phyloP scores from a whole-genome alignment of 2,888 invertebrate genomes.

The Rutpela maculata region DNA sequence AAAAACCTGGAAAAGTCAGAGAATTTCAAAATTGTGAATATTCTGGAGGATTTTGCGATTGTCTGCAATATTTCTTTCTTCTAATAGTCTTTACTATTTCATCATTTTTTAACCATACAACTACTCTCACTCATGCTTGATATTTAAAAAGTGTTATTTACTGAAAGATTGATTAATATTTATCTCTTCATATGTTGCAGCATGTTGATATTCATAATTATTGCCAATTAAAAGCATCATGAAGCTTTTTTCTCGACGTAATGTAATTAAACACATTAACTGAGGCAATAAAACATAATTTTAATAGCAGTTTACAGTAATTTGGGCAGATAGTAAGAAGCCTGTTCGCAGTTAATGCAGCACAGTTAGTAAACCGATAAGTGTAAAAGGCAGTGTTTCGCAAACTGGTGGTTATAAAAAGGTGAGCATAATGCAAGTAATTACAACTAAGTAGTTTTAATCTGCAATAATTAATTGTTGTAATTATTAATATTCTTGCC shows the following conservation, averaged over 20 bases:
- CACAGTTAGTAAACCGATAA: background rate
- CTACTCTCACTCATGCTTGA: too few relatives aligned
- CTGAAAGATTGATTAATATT: background rate
- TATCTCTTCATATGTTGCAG: background rate
- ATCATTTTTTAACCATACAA: too few relatives aligned
- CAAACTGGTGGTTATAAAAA: slow-evolving; percentile 42
- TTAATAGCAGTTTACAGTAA: slow-evolving; percentile 12
- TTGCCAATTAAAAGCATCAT: background rate
- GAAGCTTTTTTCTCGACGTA: slow-evolving; percentile 1
- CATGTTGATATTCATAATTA: slow-evolving; percentile 4
- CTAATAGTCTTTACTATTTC: too few relatives aligned
- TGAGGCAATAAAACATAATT: slow-evolving; percentile 2
- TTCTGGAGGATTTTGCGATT: too few relatives aligned
- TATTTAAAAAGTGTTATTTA: background rate
- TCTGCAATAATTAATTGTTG: slow-evolving; percentile 56
- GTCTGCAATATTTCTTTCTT: too few relatives aligned
- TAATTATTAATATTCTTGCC: slow-evolving; percentile 53
- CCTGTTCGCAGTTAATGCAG: slow-evolving; percentile 26
- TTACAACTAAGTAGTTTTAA: slow-evolving; percentile 55
- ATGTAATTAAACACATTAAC: slow-evolving; percentile 7
- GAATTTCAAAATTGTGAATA: too few relatives aligned
- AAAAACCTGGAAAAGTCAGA: too few relatives aligned
- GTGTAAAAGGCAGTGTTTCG: slow-evolving; percentile 26
- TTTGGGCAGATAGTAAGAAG: slow-evolving; percentile 18
- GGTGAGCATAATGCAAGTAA: slow-evolving; percentile 53